Percentiles rank a stretch among this genome's conserved stretches.
Evolutionary conservation across 2,888 invertebrate genomes (phyloP).

Genomic region (Thalpophila matura): DNA sequence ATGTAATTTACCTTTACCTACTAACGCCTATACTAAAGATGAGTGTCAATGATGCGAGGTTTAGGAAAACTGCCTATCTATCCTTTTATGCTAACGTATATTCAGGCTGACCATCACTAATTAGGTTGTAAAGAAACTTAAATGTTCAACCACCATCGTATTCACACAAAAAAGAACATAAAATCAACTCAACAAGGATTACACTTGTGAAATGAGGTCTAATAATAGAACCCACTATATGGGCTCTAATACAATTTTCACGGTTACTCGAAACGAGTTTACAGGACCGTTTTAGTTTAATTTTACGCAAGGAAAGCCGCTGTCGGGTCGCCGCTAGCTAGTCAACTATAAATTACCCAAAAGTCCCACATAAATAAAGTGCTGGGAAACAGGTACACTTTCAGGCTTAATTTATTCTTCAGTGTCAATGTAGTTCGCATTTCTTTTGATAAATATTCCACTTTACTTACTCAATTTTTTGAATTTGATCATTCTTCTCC

Average conservation of each 20-base stretch:
- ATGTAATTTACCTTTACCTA: not conserved
- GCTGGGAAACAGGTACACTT: constrained; percentile 21
- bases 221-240: constrained; percentile 3
- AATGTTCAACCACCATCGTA: not conserved
- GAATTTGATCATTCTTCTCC: not conserved
- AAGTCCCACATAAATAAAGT: constrained; percentile 45
- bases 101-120: not conserved
- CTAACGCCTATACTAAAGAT: not conserved
- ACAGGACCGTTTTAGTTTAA: constrained; percentile 39
- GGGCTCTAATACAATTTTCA: constrained; percentile 38
- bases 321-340: constrained; percentile 20
- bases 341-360: constrained; percentile 49
- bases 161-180: not conserved
- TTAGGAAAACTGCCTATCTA: not conserved
- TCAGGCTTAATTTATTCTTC: constrained; percentile 35
- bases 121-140: not conserved
- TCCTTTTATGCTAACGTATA: not conserved
- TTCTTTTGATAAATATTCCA: not conserved
- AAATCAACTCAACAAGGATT: constrained; percentile 4
- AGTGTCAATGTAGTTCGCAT: constrained; percentile 3
- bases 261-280: constrained; percentile 17
- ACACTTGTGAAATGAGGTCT: constrained; percentile 16
- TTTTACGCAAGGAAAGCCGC: constrained; percentile 28
- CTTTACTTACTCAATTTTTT: not conserved
- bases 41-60: not conserved